A percentile compares a stretch with the other conserved stretches of the same genome.
Evolutionary conservation across 30 jellyfish, hydroid and myxozoan genomes (phyloP).

Genomic region (Hydractinia symbiolongicarpus): DNA sequence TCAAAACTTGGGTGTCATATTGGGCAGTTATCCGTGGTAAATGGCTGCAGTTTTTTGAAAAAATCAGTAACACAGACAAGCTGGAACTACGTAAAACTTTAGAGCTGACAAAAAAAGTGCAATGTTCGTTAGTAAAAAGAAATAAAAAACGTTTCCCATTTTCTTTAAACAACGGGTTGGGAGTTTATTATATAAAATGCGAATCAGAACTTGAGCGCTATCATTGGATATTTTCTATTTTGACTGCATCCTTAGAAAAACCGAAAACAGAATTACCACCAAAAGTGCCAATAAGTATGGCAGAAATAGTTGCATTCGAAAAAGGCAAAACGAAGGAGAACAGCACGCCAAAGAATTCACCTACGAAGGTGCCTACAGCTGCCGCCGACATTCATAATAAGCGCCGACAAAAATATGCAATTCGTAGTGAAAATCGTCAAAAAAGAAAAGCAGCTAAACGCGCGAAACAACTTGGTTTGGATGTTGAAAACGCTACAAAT

Average conservation of each 20-base stretch:
- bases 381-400: constrained; percentile 12
- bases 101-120: constrained; percentile 55
- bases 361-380: not conserved
- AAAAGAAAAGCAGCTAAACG: not conserved
- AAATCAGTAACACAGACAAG: constrained; percentile 20
- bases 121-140: constrained; percentile 79
- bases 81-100: constrained; percentile 62
- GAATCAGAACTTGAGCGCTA: constrained; percentile 87
- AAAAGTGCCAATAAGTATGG: constrained; percentile 47
- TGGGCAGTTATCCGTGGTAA: constrained; percentile 84
- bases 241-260: constrained; percentile 62
- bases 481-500: not conserved
- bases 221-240: constrained; percentile 76
- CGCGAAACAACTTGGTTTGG: constrained; percentile 6
- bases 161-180: constrained; percentile 75
- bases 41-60: constrained; percentile 89
- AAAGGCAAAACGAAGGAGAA: constrained; percentile 32
- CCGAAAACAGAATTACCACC: constrained; percentile 67
- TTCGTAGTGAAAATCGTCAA: constrained; percentile 3
- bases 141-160: constrained; percentile 79
- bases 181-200: constrained; percentile 73
- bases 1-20: constrained; percentile 69
- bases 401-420: constrained; percentile 34
- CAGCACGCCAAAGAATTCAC: not conserved
- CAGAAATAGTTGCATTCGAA: constrained; percentile 50